Evolutionary conservation across 2,888 invertebrate genomes (phyloP), one percentile per base, ranked within the genome.

Genomic region (Anthrax anthrax): DNA sequence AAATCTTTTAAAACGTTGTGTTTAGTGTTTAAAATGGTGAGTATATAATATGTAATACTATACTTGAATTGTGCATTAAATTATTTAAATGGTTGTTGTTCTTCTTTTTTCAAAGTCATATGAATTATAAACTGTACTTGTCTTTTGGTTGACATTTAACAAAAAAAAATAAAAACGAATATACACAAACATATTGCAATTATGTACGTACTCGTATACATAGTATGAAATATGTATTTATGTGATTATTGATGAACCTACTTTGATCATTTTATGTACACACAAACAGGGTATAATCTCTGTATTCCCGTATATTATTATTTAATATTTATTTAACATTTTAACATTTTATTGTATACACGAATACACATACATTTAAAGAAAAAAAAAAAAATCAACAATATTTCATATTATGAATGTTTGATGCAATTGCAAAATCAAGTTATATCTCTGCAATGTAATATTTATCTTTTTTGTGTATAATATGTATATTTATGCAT

Each of bases 11-110:
- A n/a, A n/a, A n/a, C n/a, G n/a, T 8, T 6, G 23, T 23, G 8
- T 23, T 6, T 23, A 48, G 48, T 48, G 48, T 44, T 48, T 45
- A 48, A 45, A 19, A 48, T 48, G 48, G 48, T 48, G 45, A 48
- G 48, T 48, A 42, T 27, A 18, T 36, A 32, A 23, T 32, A 34
- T n/a, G n/a, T n/a, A n/a, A n/a, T n/a, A n/a, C n/a, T n/a, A n/a
- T n/a, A n/a, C n/a, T n/a, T n/a, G n/a, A n/a, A n/a, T n/a, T n/a
- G n/a, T n/a, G n/a, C n/a, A n/a, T n/a, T n/a, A n/a, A n/a, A n/a
- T n/a, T n/a, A n/a, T n/a, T n/a, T n/a, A n/a, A n/a, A n/a, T n/a
- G n/a, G n/a, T n/a, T n/a, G n/a, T n/a, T n/a, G n/a, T n/a, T n/a
- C n/a, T n/a, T n/a, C n/a, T n/a, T n/a, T n/a, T n/a, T n/a, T n/a